Evolutionary conservation across 2,113 vertebrate genomes (phyloP).

Genomic region (Onychostruthus taczanowskii): DNA sequence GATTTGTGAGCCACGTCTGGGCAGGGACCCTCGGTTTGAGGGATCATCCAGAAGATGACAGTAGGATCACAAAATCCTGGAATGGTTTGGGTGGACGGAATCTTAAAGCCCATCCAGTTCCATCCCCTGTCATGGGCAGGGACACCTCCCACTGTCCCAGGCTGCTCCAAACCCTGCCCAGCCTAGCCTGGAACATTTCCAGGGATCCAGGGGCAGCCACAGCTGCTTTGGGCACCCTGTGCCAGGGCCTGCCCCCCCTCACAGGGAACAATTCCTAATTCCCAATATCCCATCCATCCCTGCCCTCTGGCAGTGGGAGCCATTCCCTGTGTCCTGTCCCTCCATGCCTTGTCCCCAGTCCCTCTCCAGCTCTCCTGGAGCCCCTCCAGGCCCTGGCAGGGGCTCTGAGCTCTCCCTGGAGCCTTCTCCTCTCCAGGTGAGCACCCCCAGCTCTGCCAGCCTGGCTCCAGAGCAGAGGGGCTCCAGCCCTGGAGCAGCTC

Average conservation of each 20-base stretch:
- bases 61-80: background rate
- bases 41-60: background rate
- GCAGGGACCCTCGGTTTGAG: background rate
- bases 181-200: accelerated
- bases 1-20: background rate
- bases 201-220: background rate
- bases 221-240: background rate
- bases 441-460: background rate
- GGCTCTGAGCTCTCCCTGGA: background rate
- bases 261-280: accelerated
- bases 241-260: background rate
- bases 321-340: background rate
- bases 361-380: background rate
- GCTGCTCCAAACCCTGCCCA: accelerated
- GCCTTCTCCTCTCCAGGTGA: background rate
- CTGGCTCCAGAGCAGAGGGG: background rate
- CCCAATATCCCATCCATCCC: background rate
- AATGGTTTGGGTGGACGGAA: background rate
- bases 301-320: background rate
- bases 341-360: background rate
- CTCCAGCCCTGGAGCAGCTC: background rate
- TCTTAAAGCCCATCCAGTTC: accelerated
- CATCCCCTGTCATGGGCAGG: background rate
- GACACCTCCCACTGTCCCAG: accelerated
- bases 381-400: background rate